phyloP scores from a whole-genome alignment of 2,113 vertebrate genomes.

The Lucifuga dentata region DNA sequence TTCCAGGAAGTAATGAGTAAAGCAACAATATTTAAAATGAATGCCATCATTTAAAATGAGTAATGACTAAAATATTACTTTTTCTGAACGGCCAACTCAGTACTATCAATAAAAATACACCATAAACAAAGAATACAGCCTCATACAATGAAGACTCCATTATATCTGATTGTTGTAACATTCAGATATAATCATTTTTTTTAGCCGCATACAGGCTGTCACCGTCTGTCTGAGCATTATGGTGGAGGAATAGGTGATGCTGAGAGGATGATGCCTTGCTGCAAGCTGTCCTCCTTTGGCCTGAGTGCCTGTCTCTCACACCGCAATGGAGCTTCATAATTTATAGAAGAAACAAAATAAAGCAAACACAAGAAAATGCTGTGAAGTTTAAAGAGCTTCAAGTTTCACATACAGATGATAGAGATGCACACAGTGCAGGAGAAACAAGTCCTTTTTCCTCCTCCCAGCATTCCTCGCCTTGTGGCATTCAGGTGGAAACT shows the following conservation, averaged over 20 bases:
- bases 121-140: not conserved
- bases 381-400: constrained; percentile 46
- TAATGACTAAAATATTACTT: constrained; percentile 15
- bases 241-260: constrained; percentile 19
- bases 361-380: constrained; percentile 77
- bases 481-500: constrained; percentile 66
- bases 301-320: constrained; percentile 69
- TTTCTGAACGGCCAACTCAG: constrained; percentile 1
- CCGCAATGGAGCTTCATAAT: constrained; percentile 71
- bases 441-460: constrained; percentile 61
- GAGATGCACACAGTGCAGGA: constrained; percentile 46
- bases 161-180: not conserved
- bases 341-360: constrained; percentile 79
- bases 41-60: constrained; percentile 7
- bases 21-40: constrained; percentile 13
- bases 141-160: not conserved
- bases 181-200: constrained; percentile 10
- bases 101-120: not conserved
- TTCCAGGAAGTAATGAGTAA: constrained; percentile 28
- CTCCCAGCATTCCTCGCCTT: constrained; percentile 56
- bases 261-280: constrained; percentile 63
- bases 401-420: constrained; percentile 36
- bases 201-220: constrained; percentile 42
- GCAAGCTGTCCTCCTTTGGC: constrained; percentile 47
- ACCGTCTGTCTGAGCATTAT: constrained; percentile 25